Evolutionary conservation across 1,140 invertebrate species (phyloP).

Genomic region (Camponotus floridanus): DNA sequence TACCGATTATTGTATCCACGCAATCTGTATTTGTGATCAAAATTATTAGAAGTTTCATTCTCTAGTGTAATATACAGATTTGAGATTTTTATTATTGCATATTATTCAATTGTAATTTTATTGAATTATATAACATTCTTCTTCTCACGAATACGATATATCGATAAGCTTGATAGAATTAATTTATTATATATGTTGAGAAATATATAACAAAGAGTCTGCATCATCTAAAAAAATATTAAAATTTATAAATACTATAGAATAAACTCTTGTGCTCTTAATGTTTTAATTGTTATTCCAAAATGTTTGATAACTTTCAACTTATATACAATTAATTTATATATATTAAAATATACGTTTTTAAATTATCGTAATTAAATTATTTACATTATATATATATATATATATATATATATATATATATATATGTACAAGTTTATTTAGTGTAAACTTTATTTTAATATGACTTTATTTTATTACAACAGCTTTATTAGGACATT

Average conservation of each 20-base stretch:
- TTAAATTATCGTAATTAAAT: background rate
- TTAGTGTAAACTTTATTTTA: background rate
- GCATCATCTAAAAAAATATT: background rate
- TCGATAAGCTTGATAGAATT: background rate
- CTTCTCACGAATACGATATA: background rate
- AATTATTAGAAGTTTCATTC: constrained; percentile 2
- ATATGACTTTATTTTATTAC: background rate
- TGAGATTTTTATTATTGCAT: background rate
- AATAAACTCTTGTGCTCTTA: background rate
- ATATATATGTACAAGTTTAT: too few relatives aligned
- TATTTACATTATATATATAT: background rate
- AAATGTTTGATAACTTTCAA: background rate
- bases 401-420: too few relatives aligned
- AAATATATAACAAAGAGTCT: background rate
- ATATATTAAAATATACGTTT: background rate
- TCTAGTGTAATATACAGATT: background rate
- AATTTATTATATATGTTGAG: background rate
- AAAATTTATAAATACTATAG: background rate
- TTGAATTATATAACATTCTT: background rate
- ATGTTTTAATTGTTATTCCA: background rate
- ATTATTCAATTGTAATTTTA: constrained; percentile 6
- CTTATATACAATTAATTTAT: background rate
- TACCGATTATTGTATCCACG: background rate
- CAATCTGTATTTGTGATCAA: constrained; percentile 17
- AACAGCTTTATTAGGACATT: background rate